Base-by-base conservation (phyloP, 92 coral and sea anemone species). In the Pocillopora meandrina region DNA sequence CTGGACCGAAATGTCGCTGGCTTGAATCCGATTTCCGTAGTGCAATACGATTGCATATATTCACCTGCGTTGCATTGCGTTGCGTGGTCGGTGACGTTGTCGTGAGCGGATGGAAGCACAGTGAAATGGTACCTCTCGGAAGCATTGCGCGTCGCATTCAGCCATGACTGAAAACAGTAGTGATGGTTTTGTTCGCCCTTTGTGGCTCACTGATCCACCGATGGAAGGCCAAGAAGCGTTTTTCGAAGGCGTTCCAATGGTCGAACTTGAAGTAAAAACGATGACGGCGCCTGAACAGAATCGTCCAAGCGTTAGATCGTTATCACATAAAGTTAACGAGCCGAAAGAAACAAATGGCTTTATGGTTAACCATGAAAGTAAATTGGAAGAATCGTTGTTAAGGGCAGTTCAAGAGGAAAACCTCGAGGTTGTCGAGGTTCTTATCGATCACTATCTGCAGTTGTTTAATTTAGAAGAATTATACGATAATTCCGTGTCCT, bases 351-450 rank as follows among this genome's bases (percentile, higher is more conserved):
- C 92, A 20, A 92, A 90, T 75, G 98, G 95, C 6, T 94, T 90
- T 61, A 78, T 92, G 65, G 56, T 87, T 33, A 94, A 92, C 75
- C 98, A 94, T 33, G 91, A 90, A 67, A 79, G 88, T 34, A 83
- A 91, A 68, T 90, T 94, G 15, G 95, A 94, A 62, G 95, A 87
- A 66, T 87, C 98, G 12, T 75, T 94, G 79, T 76, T 94, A 33
- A 92, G 87, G n/a, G 95, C 95, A 0, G 95, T 91, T n/a, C 91
- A 88, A 87, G 93, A 92, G 67, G 90, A 73, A 33, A 85, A 94
- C 85, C 57, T 85, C 0, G 85, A 92, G 23, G 87, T 92, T n/a
- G 75, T 92, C 17, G 92, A 90, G 36, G 91, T 94, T 5, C 87
- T 93, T 0, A 86, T 92, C 23, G 93, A 92, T 42, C 98, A 94